These are phyloP conservation scores for Egretta garzetta DNA, from an alignment of 2,113 vertebrate species.

Conservation along the genomic window DNA sequence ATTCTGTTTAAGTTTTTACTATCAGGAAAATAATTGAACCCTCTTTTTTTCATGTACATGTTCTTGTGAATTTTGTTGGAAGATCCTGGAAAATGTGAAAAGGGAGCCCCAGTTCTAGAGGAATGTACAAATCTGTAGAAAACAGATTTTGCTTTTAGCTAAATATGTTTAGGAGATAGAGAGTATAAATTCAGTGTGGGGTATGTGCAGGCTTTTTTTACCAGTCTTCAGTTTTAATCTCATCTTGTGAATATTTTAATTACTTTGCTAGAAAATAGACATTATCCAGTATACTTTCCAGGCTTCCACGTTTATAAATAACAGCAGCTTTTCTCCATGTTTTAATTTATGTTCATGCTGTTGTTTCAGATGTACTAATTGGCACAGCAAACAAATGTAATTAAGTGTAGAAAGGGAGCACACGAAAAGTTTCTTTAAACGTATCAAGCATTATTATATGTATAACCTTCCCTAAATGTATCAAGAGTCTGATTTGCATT, in stretches of 20 bases:
- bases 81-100: neutral
- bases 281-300: neutral
- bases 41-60: accelerated
- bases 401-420: neutral
- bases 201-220: neutral
- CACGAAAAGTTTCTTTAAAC: neutral
- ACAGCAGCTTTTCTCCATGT: neutral
- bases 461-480: neutral
- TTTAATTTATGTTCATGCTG: neutral
- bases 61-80: neutral
- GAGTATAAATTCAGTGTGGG: neutral
- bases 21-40: neutral
- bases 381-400: neutral
- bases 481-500: neutral
- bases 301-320: neutral
- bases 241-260: neutral
- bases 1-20: neutral
- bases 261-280: neutral
- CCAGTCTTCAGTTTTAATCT: neutral
- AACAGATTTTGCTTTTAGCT: neutral
- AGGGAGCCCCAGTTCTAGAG: neutral
- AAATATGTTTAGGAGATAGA: neutral
- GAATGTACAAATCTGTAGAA: neutral
- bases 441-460: neutral
- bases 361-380: neutral